Evolutionary conservation across 2,888 invertebrate species (phyloP).

Genomic region (Mythimna impura): DNA sequence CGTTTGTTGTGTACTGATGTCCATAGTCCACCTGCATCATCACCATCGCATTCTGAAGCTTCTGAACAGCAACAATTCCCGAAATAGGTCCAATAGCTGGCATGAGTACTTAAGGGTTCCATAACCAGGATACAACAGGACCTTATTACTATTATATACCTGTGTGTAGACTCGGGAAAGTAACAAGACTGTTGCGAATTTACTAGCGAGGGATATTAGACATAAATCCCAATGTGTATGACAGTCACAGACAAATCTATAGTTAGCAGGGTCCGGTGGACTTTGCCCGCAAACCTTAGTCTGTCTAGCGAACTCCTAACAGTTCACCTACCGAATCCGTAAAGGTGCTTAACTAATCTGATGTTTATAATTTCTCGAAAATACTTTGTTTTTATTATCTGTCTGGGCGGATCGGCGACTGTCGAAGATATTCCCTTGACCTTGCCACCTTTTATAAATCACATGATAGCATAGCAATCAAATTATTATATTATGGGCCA

Average conservation of each 20-base stretch:
- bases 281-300: neutral
- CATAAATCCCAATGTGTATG: too few relatives aligned
- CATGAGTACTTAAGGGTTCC: neutral
- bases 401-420: constrained; percentile 10
- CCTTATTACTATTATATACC: neutral
- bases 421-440: constrained; percentile 30
- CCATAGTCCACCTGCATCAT: neutral
- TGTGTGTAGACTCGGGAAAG: neutral
- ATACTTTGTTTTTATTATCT: neutral
- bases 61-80: neutral
- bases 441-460: constrained; percentile 14
- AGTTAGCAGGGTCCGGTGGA: neutral
- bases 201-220: too few relatives aligned
- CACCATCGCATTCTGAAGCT: neutral
- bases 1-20: neutral
- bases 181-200: neutral
- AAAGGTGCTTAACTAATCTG: neutral
- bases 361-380: neutral
- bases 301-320: too few relatives aligned
- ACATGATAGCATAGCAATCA: neutral
- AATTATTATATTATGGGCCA: too few relatives aligned
- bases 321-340: neutral
- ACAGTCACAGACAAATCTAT: neutral
- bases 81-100: neutral
- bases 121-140: neutral